These are phyloP conservation scores for Meloidogyne exigua DNA, from an alignment of 1,140 invertebrate species.

Conservation along the genomic window DNA sequence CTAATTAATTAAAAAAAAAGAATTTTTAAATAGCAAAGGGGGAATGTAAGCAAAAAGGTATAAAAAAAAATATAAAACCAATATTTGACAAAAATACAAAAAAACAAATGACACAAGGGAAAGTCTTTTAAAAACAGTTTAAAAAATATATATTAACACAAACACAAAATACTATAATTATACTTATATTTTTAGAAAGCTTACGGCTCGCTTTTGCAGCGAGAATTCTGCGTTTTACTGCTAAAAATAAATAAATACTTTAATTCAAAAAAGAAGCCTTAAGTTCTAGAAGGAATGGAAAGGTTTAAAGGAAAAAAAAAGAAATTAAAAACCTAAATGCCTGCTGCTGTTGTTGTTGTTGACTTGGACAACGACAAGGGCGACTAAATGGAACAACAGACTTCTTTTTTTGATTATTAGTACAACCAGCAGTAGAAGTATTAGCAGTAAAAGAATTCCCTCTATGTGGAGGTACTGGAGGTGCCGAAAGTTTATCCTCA, in stretches of 20 bases:
- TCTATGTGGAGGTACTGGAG: too few species aligned
- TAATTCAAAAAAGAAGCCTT: too few species aligned
- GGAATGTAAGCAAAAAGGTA: not conserved
- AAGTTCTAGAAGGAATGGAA: too few species aligned
- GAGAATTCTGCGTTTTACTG: not conserved
- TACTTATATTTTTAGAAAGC: not conserved
- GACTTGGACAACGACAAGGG: slow-evolving; percentile 23
- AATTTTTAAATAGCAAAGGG: slow-evolving; percentile 1
- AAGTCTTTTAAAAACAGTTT: too few species aligned
- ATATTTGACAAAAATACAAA: too few species aligned
- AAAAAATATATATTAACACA: not conserved
- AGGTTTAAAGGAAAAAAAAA: not conserved
- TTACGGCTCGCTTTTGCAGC: slow-evolving; percentile 55
- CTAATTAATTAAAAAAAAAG: slow-evolving; percentile 20
- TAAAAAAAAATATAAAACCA: not conserved
- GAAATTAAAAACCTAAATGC: slow-evolving; percentile 4
- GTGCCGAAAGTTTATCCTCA: too few species aligned
- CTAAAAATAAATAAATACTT: too few species aligned
- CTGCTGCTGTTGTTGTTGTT: not conserved
- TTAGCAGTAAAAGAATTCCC: too few species aligned
- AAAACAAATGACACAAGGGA: too few species aligned
- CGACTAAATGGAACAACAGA: not conserved
- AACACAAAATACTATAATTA: not conserved
- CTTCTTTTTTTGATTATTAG: too few species aligned
- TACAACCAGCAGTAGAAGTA: too few species aligned